Evolutionary conservation across 1,140 invertebrate genomes (phyloP).

Genomic region (Danaus plexippus): DNA sequence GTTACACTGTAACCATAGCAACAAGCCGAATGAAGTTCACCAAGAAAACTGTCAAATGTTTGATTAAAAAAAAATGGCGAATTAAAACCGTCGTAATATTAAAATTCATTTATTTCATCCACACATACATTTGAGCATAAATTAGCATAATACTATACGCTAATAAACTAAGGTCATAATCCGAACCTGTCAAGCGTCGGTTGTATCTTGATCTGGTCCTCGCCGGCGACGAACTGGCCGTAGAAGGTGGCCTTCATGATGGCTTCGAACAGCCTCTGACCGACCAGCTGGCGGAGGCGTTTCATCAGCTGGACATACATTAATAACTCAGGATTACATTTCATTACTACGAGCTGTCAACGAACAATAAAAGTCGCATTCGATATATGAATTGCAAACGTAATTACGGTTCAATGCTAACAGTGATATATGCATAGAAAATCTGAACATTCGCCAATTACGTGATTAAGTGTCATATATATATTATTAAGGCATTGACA

Average conservation of each 20-base stretch:
- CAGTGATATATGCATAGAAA: no score
- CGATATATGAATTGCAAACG: no score
- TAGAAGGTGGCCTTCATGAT: slow-evolving; percentile 97
- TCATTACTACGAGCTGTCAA: no score
- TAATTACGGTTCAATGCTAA: no score
- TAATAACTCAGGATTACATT: slow-evolving; percentile 1
- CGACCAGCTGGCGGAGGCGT: slow-evolving; percentile 83
- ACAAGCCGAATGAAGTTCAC: background rate
- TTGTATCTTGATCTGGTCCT: slow-evolving; percentile 89
- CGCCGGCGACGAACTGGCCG: slow-evolving; percentile 98
- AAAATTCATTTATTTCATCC: no score
- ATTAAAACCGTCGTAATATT: no score
- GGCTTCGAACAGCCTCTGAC: slow-evolving; percentile 86
- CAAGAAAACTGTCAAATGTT: background rate
- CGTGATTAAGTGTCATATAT: no score
- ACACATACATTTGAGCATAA: slow-evolving; percentile 16
- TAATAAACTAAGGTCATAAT: no score
- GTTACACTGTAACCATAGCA: background rate
- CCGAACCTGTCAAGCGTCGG: slow-evolving; percentile 80
- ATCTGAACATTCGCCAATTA: no score
- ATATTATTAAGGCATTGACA: no score
- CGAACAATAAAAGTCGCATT: no score
- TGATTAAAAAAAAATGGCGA: background rate
- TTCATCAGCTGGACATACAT: slow-evolving; percentile 86
- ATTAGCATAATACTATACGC: no score